Base-by-base conservation (phyloP, 2,888 invertebrate species). In the Thumatha senex region DNA sequence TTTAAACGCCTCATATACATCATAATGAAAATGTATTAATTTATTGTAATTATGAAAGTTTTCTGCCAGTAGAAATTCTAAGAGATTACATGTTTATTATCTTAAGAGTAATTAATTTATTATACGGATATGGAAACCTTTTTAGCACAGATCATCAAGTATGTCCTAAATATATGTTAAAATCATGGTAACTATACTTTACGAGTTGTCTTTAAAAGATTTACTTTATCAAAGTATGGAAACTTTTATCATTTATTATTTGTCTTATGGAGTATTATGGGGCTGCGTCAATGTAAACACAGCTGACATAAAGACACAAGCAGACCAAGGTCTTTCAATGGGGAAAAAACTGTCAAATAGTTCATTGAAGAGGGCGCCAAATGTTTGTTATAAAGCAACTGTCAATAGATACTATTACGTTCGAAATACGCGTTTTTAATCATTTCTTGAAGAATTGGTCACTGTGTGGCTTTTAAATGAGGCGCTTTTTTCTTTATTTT, bases 31-130 rank as follows among this genome's bases (percentile, higher is more conserved):
- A 43, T 61, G 24, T 52, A 45, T 49, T 57, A 59, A 46, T 48
- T 31, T 41, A 40, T 39, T 30, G 51, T 54, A 63, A 46, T 65
- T 24, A 31, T 31, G 7, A 31, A 31, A 31, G 31, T 57, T 60
- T 65, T 61, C 59, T 57, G 51, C 71, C 74, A 76, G 82, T 84
- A 85, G 78, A 85, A 85, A 85, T 84, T 76, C 84, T 84, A 84
- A 74, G 69, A 82, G 79, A 80, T 81, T 84, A 84, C 68, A 76
- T 72, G 70, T 70, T 68, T 63, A 18, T 46, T 51, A 60, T 56
- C 50, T 62, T 68, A 10, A 66, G 51, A 18, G 14, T 67, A 54
- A 55, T 61, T 63, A 10, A 10, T 31, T 51, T 58, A 56, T 51
- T 13, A 51, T 63, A 61, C 50, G 55, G 66, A 69, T 64, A 61